A percentile compares a stretch with the other conserved stretches of the same genome.
phyloP scores from a whole-genome alignment of 2,113 vertebrate genomes.

The Proteles cristata region DNA sequence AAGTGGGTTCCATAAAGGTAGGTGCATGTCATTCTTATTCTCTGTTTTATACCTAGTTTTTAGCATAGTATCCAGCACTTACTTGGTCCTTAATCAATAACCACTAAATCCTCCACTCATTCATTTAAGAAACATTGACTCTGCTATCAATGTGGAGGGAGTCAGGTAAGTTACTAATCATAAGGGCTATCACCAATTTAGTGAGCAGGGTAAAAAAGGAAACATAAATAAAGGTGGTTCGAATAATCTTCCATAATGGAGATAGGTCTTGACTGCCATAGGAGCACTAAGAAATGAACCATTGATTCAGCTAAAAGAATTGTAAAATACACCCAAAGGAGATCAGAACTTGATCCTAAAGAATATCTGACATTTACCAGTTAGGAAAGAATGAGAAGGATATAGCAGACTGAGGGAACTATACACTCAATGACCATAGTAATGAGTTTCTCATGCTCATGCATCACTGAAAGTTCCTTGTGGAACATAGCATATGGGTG shows the following conservation, averaged over 20 bases:
- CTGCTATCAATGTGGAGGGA: background rate
- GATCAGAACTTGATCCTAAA: background rate
- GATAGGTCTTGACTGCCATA: background rate
- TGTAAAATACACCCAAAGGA: background rate
- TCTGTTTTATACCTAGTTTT: background rate
- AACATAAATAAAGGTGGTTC: background rate
- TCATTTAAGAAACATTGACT: background rate
- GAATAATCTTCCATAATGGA: background rate
- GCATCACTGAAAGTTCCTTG: background rate
- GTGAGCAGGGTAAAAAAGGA: background rate
- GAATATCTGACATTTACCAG: background rate
- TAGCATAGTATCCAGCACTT: background rate
- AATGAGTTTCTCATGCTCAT: background rate
- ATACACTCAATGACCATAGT: background rate
- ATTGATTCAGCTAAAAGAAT: background rate
- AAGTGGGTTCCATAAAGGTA: background rate
- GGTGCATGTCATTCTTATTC: background rate
- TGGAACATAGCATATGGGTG: fast-evolving
- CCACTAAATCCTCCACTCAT: background rate
- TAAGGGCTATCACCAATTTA: background rate
- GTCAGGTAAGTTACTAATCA: background rate
- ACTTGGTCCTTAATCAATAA: background rate
- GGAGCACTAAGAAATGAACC: background rate
- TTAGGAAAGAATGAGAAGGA: background rate
- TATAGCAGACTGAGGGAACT: background rate